A percentile compares a stretch with the other conserved stretches of the same genome.
phyloP scores from a whole-genome alignment of 2,113 vertebrate genomes.

The Onychostruthus taczanowskii region DNA sequence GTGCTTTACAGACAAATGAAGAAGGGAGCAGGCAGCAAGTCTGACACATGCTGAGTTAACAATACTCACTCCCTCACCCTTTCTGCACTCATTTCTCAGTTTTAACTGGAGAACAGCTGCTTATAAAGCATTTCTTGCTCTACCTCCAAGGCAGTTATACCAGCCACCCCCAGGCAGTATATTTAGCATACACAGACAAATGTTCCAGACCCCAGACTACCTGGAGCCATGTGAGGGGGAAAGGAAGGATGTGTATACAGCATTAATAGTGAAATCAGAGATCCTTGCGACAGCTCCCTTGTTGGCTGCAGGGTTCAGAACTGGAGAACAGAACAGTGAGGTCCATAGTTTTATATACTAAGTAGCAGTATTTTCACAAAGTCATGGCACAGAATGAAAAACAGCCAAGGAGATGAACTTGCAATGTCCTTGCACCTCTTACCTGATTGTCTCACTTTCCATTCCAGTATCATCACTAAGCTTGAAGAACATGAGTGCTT shows the following conservation, averaged over 20 bases:
- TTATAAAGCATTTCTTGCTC: background rate
- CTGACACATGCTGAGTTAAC: background rate
- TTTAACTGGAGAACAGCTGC: background rate
- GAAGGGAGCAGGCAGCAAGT: background rate
- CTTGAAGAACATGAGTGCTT: constrained; percentile 87
- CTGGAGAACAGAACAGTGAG: background rate
- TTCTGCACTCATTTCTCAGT: background rate
- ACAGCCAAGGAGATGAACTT: background rate
- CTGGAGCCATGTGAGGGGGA: background rate
- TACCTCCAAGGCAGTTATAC: background rate
- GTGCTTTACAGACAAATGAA: background rate
- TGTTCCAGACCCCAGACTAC: background rate
- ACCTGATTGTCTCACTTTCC: background rate
- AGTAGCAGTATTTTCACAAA: background rate
- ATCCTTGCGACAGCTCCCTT: background rate
- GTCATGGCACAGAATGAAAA: background rate
- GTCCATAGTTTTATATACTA: background rate
- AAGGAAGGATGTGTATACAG: background rate
- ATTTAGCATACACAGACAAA: background rate
- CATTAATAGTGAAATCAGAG: background rate
- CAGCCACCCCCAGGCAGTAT: background rate
- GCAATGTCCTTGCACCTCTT: background rate
- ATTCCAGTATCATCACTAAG: constrained; percentile 82
- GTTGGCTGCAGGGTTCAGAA: background rate
- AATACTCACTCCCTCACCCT: background rate